phyloP scores from a whole-genome alignment of 2,888 invertebrate species.

The Chydorus sphaericus region DNA sequence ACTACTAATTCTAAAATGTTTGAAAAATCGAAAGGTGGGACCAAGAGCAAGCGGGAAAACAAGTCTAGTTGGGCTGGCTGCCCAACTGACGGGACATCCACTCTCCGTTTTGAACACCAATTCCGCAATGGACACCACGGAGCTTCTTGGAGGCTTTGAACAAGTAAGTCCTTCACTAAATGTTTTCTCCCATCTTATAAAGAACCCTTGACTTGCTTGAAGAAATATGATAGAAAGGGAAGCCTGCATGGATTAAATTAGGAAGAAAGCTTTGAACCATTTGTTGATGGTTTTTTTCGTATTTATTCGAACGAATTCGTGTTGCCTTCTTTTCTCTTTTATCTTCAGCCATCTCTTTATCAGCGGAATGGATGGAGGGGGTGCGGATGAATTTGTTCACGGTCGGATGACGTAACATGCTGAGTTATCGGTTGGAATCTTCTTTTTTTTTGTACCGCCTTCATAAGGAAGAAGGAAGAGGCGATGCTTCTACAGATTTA shows the following conservation, averaged over 20 bases:
- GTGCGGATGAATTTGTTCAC: too few relatives aligned
- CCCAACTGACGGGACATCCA: slow-evolving; percentile 55
- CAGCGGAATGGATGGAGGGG: too few relatives aligned
- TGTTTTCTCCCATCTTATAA: not conserved
- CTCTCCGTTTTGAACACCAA: slow-evolving; percentile 66
- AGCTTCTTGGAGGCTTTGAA: slow-evolving; percentile 93
- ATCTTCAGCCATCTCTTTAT: too few relatives aligned
- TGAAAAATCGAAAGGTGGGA: slow-evolving; percentile 49
- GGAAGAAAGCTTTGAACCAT: not conserved
- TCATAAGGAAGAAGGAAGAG: too few relatives aligned
- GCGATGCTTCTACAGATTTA: too few relatives aligned
- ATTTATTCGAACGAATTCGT: too few relatives aligned
- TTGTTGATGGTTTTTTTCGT: not conserved
- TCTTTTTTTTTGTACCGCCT: too few relatives aligned
- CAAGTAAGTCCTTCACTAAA: slow-evolving; percentile 45
- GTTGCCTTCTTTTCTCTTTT: too few relatives aligned
- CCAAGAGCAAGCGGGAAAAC: slow-evolving; percentile 65
- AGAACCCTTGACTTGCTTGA: not conserved
- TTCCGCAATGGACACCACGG: slow-evolving; percentile 85
- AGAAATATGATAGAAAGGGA: too few relatives aligned
- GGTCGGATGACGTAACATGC: too few relatives aligned
- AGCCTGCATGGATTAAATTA: too few relatives aligned
- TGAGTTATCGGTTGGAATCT: too few relatives aligned
- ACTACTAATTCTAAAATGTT: not conserved
- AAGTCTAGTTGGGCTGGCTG: slow-evolving; percentile 54